Evolutionary conservation across 2,113 vertebrate genomes (phyloP), one percentile per base, ranked within the genome.

Genomic region (Zosterops japonicus): DNA sequence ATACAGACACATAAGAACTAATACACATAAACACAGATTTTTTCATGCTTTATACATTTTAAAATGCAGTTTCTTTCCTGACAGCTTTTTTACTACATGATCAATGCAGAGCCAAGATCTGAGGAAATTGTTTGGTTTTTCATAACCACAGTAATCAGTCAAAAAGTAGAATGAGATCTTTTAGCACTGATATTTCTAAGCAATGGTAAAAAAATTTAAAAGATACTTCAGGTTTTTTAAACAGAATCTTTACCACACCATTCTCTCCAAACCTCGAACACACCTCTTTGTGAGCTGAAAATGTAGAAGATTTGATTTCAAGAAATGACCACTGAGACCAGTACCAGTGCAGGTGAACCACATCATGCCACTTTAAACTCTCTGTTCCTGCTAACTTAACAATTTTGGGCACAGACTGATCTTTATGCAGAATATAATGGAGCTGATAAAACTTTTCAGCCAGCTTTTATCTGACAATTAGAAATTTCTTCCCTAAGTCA

Each of bases 71-170:
- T 90, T 90, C 55, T 91, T 94, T 72, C 47, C 82, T 72, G 78
- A 83, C 88, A 94, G 42, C 25, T 76, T 83, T 91, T 90, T 79
- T 56, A 84, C 93, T 89, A 90, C 31, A 79, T 31, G 61, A 94
- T 86, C 89, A 94, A 87, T 90, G 86, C 76, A 79, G 60, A 87
- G 23, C 8, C 33, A 65, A 82, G 56, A 70, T 77, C 52, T 87
- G 55, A 42, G 57, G 56, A 94, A 94, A 91, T 68, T 83, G 46
- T 47, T 93, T 89, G 81, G 27, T 83, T 93, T 83, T 92, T 90
- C 71, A 74, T 94, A 91, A 97, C 56, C 79, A 70, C n/a, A 49
- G 64, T 63, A 95, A 94, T 97, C 92, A 96, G 88, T 96, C 87
- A 95, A 85, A 93, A 93, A 74, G 15, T 53, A 86, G 65, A 95